Conservation (phyloP, 1,140 invertebrate genomes). For the Brachionus asplanchnoidis region DNA sequence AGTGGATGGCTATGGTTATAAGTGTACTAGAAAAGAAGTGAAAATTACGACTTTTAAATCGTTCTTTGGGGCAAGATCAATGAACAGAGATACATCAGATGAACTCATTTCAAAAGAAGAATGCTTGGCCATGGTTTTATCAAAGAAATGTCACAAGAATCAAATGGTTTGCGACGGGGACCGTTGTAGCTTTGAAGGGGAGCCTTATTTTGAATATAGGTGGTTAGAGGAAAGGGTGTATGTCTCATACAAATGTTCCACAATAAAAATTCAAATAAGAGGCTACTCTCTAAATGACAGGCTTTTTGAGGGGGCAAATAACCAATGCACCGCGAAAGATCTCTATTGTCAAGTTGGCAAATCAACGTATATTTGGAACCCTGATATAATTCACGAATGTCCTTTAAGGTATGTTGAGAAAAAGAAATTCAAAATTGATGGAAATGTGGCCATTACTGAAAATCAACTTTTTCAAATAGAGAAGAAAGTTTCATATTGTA, state of each 20-base stretch:
- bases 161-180: neutral
- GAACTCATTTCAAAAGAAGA: neutral
- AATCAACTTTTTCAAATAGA: conserved; percentile 16
- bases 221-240: neutral
- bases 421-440: neutral
- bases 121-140: conserved; percentile 17
- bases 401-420: neutral
- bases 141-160: conserved; percentile 19
- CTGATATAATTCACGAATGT: conserved; percentile 6
- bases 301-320: neutral
- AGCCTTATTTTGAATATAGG: neutral
- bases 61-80: conserved; percentile 7
- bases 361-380: conserved; percentile 9
- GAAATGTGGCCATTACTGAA: neutral
- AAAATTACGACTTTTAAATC: conserved; percentile 12
- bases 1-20: conserved; percentile 6
- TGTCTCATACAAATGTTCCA: neutral
- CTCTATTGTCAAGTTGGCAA: neutral
- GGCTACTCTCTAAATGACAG: neutral
- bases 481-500: neutral
- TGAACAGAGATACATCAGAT: neutral
- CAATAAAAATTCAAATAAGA: neutral
- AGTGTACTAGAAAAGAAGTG: neutral
- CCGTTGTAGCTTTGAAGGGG: neutral
- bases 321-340: neutral